Conservation (phyloP, 2,888 invertebrate genomes). For the Nemoura dubitans region DNA sequence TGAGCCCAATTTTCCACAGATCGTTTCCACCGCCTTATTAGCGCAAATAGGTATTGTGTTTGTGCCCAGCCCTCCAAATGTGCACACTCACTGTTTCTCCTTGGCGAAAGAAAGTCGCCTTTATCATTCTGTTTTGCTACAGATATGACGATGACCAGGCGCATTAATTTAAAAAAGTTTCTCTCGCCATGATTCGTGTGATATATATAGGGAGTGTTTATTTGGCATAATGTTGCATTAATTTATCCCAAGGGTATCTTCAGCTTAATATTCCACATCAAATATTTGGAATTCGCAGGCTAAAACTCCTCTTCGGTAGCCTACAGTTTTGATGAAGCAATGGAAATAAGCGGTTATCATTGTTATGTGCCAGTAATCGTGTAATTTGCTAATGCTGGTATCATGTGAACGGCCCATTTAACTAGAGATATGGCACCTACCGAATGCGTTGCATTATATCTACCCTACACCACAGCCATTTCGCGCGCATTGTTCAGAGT, state of each 20-base stretch:
- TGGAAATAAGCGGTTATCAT: conserved; percentile 36
- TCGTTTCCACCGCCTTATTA: background rate
- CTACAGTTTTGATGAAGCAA: background rate
- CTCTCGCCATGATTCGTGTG: background rate
- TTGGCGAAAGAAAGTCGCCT: background rate
- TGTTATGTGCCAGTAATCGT: conserved; percentile 32
- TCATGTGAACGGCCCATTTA: conserved; percentile 36
- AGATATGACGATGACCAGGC: background rate
- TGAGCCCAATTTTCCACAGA: background rate
- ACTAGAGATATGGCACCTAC: conserved; percentile 30
- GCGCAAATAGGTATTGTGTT: background rate
- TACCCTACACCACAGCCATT: background rate
- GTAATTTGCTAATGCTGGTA: conserved; percentile 39
- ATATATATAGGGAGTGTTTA: too few relatives aligned
- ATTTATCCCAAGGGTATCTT: too few relatives aligned
- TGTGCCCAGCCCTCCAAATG: background rate
- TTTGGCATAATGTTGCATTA: too few relatives aligned
- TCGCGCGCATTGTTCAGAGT: background rate
- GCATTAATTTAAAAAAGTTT: background rate
- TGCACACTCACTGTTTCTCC: background rate
- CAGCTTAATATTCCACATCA: too few relatives aligned
- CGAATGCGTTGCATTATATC: background rate
- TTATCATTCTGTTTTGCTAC: background rate
- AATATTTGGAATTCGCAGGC: background rate
- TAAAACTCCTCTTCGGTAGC: background rate